Percentiles rank a stretch among this genome's conserved stretches.
phyloP scores from a whole-genome alignment of 2,888 invertebrate species.

The Philaethria dido region DNA sequence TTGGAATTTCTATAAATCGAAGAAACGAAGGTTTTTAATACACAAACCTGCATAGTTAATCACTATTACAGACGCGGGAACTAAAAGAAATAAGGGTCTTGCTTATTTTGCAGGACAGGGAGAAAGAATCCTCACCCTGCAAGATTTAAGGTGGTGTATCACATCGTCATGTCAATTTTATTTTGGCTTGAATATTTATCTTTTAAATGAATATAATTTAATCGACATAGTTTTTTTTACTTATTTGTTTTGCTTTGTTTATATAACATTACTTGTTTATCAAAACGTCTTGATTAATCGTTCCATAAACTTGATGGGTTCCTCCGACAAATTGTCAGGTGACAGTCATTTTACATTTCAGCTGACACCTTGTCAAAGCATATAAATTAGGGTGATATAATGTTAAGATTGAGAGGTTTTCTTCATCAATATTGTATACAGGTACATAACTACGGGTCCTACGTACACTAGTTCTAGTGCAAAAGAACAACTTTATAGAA shows the following conservation, averaged over 20 bases:
- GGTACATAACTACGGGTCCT: too few species aligned
- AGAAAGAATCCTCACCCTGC: too few species aligned
- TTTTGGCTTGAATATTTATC: neutral
- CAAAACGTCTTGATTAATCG: conserved; percentile 4
- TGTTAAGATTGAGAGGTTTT: neutral
- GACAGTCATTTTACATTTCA: conserved; percentile 25
- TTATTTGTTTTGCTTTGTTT: neutral
- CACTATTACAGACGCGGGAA: neutral
- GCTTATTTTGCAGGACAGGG: too few species aligned
- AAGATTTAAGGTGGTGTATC: too few species aligned
- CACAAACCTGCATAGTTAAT: conserved; percentile 7
- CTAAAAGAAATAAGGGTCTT: too few species aligned
- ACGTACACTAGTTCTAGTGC: too few species aligned
- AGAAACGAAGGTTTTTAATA: neutral
- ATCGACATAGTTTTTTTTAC: neutral
- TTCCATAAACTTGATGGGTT: conserved; percentile 14
- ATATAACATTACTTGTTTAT: neutral
- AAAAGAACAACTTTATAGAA: too few species aligned
- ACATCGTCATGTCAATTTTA: neutral
- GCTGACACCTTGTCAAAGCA: conserved; percentile 20
- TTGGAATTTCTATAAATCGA: conserved; percentile 14
- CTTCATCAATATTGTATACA: neutral
- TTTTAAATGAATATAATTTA: neutral
- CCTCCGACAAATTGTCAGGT: conserved; percentile 25
- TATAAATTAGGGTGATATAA: conserved; percentile 2